Evolutionary conservation across 1,140 invertebrate species (phyloP).

Genomic region (Brachionus asplanchnoidis): DNA sequence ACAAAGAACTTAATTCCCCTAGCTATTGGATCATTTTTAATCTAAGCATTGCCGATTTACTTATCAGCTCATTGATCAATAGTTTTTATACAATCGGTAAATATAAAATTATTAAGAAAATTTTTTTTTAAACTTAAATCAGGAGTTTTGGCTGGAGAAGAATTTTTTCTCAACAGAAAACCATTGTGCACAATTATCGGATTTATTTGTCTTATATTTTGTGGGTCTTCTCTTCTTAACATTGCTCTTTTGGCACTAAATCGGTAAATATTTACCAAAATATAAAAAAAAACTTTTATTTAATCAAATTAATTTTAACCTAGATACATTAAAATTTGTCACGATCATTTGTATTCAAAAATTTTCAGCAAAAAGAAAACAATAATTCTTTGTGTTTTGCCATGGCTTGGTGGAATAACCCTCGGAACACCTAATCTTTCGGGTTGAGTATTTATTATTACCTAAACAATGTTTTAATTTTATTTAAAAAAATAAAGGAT

Average conservation of each 20-base stretch:
- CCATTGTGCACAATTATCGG: conserved; percentile 9
- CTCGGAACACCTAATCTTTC: neutral
- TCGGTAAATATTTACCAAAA: neutral
- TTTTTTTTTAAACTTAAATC: neutral
- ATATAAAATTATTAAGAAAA: neutral
- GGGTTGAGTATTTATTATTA: neutral
- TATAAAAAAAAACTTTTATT: too few relatives aligned
- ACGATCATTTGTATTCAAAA: conserved; percentile 8
- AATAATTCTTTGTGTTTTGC: neutral
- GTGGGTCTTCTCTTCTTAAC: neutral
- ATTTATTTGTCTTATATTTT: neutral
- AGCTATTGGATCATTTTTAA: conserved; percentile 4
- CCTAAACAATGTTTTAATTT: too few relatives aligned
- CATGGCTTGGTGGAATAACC: neutral
- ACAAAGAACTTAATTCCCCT: neutral
- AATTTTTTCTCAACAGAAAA: neutral
- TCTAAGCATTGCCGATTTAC: neutral
- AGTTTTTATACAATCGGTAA: conserved; percentile 15
- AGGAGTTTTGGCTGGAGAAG: neutral
- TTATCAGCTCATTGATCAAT: neutral
- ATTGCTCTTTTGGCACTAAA: neutral
- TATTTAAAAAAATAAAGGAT: neutral
- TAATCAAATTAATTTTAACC: neutral
- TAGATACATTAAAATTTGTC: conserved; percentile 20
- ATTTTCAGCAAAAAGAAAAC: neutral